Base-by-base conservation (phyloP, 2,797 vertebrate genomes). In the Propithecus perrieri region DNA sequence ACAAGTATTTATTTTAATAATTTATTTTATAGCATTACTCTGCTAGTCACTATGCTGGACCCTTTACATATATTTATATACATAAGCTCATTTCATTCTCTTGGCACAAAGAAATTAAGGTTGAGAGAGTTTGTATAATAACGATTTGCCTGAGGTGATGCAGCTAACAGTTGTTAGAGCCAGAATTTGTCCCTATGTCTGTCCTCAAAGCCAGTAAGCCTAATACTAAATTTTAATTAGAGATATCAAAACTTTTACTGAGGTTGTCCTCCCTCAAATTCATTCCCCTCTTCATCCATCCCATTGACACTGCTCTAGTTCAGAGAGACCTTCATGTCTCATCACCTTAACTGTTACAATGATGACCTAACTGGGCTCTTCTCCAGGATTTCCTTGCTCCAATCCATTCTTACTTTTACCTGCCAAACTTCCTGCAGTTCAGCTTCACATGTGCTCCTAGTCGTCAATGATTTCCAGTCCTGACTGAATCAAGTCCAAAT, bases 61-160 rank as follows among this genome's bases (percentile, higher is more conserved):
- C 20, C 30, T 88, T 95, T 74, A 92, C 30, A 18, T 50, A 74
- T 46, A n/a, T 88, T 65, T 53, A 41, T 3, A 86, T n/a, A 78
- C 1, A 78, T n/a, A 67, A 41, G 11, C 14, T 94, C 61, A 89
- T 67, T 90, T 84, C 81, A 85, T 65, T 78, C 30, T 76, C 33
- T 84, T 89, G 59, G 26, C n/a, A 75, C n/a, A 59, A 80, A 93
- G 41, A 93, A 59, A 91, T 13, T 24, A 85, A 94, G 13, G 22
- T 89, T 92, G 61, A 81, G 53, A 97, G 20, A n/a, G 17, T 90
- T 90, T 78, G 80, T 48, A 26, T 57, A 57, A 57, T 57, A 79
- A 89, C 7, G 55, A 11, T 91, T 72, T 80, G 24, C 7, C 50
- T n/a, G 46, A 46, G 17, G 13, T 67, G 17, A 72, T 57, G 86